phyloP scores from a whole-genome alignment of 2,113 vertebrate species.

The Esox niger region DNA sequence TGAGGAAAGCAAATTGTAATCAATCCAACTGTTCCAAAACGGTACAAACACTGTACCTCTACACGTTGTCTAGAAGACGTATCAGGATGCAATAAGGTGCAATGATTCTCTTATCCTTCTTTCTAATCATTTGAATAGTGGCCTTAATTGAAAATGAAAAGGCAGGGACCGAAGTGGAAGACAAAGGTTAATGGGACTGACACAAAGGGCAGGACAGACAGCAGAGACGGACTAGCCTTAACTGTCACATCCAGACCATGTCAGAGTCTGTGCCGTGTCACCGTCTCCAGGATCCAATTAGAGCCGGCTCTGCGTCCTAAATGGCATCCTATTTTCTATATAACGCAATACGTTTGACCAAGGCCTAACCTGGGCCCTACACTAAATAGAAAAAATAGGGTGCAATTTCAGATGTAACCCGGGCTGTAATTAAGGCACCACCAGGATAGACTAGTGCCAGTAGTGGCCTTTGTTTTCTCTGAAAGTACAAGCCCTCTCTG shows the following conservation, averaged over 20 bases:
- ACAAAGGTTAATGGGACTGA: conserved; percentile 70
- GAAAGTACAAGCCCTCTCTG: conserved; percentile 46
- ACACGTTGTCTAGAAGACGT: conserved; percentile 4
- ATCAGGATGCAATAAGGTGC: conserved; percentile 15
- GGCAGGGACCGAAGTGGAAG: conserved; percentile 52
- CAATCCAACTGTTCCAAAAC: conserved; percentile 4
- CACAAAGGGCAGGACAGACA: conserved; percentile 71
- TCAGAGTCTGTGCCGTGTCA: conserved; percentile 31
- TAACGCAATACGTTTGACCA: too few species aligned
- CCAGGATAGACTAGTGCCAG: conserved; percentile 10
- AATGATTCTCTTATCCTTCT: conserved; percentile 42
- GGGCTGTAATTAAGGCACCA: conserved; percentile 56
- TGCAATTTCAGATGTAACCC: too few species aligned
- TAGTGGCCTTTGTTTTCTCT: conserved; percentile 39
- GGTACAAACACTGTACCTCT: conserved; percentile 5
- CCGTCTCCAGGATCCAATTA: conserved; percentile 58
- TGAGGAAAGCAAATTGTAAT: conserved; percentile 1
- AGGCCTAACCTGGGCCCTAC: too few species aligned
- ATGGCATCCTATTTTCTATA: too few species aligned
- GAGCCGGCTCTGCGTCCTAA: neutral
- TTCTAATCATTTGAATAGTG: conserved; percentile 50
- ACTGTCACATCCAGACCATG: conserved; percentile 61
- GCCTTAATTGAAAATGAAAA: conserved; percentile 68
- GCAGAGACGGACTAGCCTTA: conserved; percentile 55
- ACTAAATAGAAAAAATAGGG: too few species aligned